Evolutionary conservation across 2,888 invertebrate species (phyloP), one percentile per base, ranked within the genome.

Genomic region (Lapara coniferarum): DNA sequence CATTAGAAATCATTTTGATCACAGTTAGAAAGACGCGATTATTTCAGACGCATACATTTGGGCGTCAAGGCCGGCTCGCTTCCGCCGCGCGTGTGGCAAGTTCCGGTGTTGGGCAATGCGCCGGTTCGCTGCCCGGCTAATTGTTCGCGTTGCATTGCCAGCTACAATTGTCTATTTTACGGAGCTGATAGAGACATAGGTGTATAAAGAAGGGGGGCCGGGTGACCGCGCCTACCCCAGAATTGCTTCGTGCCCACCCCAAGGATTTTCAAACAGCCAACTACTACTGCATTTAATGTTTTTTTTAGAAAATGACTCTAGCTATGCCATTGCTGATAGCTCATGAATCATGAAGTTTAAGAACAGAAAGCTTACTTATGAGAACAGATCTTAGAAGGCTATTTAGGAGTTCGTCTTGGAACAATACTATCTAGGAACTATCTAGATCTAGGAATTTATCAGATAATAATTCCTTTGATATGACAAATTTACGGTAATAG

Each of bases 21-120:
- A 63, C 46, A 79, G 69, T 77, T 69, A 75, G 77, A 78, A 81
- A 81, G 80, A 84, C 79, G 72, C 75, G 71, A 75, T 78, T 76
- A 73, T 70, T 73, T 71, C 67, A 75, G 71, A 75, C 72, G 78
- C 81, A 81, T 81, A 82, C 80, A 79, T 81, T 84, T 83, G 78
- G 83, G 85, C 85, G 81, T 77, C 85, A 93, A 93, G 93, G 93
- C 89, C 89, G 85, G 75, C 70, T 72, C 70, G 81, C 82, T 89
- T 92, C 93, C 92, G 86, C 63, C 63, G 85, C 82, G 84, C 80
- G 77, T 84, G 86, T 75, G 79, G 91, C 89, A 92, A 93, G 91
- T 89, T 92, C 93, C 93, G 92, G 78, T 87, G 87, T 91, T 87
- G 78, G 78, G 84, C 88, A 92, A 92, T 81, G 75, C 79, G 73